These are phyloP conservation scores for Hirtodrosophila alboralis DNA, from an alignment of 2,888 invertebrate species.

Conservation along the genomic window DNA sequence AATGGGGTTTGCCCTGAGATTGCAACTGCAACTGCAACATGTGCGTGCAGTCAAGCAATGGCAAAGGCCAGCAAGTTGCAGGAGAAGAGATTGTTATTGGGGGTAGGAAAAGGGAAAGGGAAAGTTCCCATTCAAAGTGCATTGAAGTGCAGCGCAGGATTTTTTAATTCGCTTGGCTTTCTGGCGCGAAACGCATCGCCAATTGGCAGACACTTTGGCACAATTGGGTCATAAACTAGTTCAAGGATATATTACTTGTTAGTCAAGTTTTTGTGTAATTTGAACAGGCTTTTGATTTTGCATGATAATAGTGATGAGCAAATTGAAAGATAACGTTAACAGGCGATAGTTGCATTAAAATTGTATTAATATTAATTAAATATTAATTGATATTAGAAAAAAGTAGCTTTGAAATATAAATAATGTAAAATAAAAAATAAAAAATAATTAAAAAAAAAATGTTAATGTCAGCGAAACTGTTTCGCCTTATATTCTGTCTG, in stretches of 20 bases:
- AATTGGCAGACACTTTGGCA: constrained; percentile 77
- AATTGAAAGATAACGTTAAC: no score
- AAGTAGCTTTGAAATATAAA: no score
- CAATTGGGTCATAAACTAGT: constrained; percentile 78
- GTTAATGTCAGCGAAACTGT: no score
- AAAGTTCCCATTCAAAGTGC: constrained; percentile 16
- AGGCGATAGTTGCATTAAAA: no score
- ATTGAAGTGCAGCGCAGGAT: constrained; percentile 14
- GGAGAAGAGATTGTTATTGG: neutral
- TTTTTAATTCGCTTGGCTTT: constrained; percentile 41
- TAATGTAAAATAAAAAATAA: no score
- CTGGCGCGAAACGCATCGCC: constrained; percentile 56
- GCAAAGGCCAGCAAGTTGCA: neutral
- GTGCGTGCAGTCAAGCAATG: constrained; percentile 10
- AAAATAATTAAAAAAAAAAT: no score
- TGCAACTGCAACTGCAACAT: constrained; percentile 34
- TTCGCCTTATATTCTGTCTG: no score
- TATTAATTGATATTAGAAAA: no score
- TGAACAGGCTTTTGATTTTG: constrained; percentile 10
- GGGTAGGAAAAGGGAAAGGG: neutral
- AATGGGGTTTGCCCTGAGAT: constrained; percentile 7
- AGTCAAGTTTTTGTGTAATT: constrained; percentile 41
- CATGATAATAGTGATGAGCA: no score
- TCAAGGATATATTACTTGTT: constrained; percentile 60
- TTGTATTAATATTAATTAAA: no score